Evolutionary conservation across 2,113 vertebrate species (phyloP).

Genomic region (Ceyx melanurus): DNA sequence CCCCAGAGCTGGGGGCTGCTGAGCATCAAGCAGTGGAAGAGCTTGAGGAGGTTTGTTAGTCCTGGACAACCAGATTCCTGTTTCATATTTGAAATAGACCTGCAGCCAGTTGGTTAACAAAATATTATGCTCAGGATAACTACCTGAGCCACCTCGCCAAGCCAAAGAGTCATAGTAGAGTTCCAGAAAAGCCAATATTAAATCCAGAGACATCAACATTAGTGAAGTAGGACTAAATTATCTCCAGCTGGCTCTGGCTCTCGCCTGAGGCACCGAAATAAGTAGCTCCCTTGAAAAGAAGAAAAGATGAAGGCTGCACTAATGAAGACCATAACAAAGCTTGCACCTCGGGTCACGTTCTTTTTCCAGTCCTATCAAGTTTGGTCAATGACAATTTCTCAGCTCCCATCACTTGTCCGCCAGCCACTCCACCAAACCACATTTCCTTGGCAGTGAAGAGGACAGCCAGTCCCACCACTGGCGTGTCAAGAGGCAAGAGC

Average conservation of each 20-base stretch:
- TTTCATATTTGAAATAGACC: slow-evolving; percentile 36
- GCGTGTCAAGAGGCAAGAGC: neutral
- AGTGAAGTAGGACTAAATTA: slow-evolving; percentile 51
- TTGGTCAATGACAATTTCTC: neutral
- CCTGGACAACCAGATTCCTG: slow-evolving; percentile 19
- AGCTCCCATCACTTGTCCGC: neutral
- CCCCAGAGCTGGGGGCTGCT: neutral
- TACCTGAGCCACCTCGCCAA: slow-evolving; percentile 22
- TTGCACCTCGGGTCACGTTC: neutral
- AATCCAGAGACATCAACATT: slow-evolving; percentile 63
- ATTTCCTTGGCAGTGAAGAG: neutral
- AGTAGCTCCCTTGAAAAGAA: slow-evolving; percentile 27
- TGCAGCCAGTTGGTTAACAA: slow-evolving; percentile 22
- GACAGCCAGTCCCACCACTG: neutral
- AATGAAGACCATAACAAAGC: slow-evolving; percentile 8
- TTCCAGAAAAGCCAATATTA: slow-evolving; percentile 59
- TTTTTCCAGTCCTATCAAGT: neutral
- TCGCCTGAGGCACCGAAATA: neutral
- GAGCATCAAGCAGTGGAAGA: neutral
- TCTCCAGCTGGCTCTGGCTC: slow-evolving; percentile 57
- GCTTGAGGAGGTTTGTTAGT: slow-evolving; percentile 26
- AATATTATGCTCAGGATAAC: slow-evolving; percentile 58
- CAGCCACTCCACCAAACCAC: neutral
- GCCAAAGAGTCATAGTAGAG: slow-evolving; percentile 22
- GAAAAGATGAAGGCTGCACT: neutral